Conservation (phyloP, 2,888 invertebrate species). For the Saturnia pavonia region DNA sequence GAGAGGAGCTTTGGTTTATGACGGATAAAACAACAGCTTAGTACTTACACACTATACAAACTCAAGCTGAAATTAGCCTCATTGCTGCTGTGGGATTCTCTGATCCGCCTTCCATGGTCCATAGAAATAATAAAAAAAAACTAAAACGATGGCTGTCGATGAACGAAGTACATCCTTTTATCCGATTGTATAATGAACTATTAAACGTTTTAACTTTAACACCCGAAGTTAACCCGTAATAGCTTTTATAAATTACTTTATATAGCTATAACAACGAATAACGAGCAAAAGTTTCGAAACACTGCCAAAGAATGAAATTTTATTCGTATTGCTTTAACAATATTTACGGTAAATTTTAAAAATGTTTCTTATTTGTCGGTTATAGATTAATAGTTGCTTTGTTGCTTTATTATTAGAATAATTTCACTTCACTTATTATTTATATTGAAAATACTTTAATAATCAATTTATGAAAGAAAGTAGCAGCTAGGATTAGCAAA, state of each 20-base stretch:
- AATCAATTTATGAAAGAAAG: neutral
- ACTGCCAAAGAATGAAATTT: neutral
- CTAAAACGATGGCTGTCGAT: neutral
- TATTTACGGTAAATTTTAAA: neutral
- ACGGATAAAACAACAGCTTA: neutral
- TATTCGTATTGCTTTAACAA: neutral
- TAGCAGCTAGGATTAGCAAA: neutral
- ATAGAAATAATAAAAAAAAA: neutral
- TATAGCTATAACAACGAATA: neutral
- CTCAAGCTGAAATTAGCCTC: neutral
- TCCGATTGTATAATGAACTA: neutral
- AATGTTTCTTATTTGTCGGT: neutral
- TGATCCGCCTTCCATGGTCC: neutral
- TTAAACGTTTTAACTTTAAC: neutral
- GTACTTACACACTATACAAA: too few relatives aligned
- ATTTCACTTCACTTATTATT: neutral
- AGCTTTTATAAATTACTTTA: neutral
- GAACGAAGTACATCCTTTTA: neutral
- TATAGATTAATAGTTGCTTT: neutral
- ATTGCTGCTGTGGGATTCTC: too few relatives aligned
- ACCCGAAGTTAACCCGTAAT: neutral
- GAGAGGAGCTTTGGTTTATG: neutral
- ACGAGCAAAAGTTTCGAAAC: neutral
- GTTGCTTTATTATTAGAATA: neutral
- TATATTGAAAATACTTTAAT: neutral